Evolutionary conservation across 2,888 invertebrate species (phyloP).

Genomic region (Drosophila bunnanda): DNA sequence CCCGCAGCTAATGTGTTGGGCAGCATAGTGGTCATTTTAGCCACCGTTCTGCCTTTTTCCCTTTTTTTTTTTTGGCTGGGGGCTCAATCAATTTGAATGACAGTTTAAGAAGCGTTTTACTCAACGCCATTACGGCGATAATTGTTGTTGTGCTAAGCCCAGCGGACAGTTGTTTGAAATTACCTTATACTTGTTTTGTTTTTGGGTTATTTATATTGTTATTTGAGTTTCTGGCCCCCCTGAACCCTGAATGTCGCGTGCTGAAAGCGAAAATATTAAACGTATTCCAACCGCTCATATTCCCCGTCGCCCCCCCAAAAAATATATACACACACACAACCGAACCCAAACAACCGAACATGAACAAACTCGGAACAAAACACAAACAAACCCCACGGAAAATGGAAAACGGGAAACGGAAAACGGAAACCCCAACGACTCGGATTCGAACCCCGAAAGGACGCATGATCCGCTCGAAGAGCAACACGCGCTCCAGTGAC

Average conservation of each 20-base stretch:
- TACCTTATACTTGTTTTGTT: slow-evolving; percentile 45
- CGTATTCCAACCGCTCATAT: slow-evolving; percentile 45
- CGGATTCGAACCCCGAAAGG: slow-evolving; percentile 66
- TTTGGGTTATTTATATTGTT: slow-evolving; percentile 56
- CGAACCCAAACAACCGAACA: slow-evolving; percentile 24
- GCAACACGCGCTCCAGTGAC: slow-evolving; percentile 84
- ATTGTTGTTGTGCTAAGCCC: slow-evolving; percentile 50
- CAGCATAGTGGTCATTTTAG: slow-evolving; percentile 45
- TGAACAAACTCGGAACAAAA: slow-evolving; percentile 17
- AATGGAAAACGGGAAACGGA: slow-evolving; percentile 30
- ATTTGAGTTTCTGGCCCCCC: slow-evolving; percentile 55
- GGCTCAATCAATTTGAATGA: slow-evolving; percentile 75
- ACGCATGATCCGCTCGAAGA: slow-evolving; percentile 84
- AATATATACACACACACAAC: slow-evolving; percentile 12
- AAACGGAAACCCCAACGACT: slow-evolving; percentile 15
- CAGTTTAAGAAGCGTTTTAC: slow-evolving; percentile 62
- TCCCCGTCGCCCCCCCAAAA: slow-evolving; percentile 18
- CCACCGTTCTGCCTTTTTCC: slow-evolving; percentile 14
- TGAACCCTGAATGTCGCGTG: slow-evolving; percentile 32
- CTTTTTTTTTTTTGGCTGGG: slow-evolving; percentile 2
- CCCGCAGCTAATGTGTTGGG: slow-evolving; percentile 25
- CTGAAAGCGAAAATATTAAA: slow-evolving; percentile 48
- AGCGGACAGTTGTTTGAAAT: slow-evolving; percentile 63
- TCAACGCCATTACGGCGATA: slow-evolving; percentile 48
- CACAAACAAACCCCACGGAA: slow-evolving; percentile 21